Base-by-base conservation (phyloP, 2,113 vertebrate genomes). In the Trogon melanurus region DNA sequence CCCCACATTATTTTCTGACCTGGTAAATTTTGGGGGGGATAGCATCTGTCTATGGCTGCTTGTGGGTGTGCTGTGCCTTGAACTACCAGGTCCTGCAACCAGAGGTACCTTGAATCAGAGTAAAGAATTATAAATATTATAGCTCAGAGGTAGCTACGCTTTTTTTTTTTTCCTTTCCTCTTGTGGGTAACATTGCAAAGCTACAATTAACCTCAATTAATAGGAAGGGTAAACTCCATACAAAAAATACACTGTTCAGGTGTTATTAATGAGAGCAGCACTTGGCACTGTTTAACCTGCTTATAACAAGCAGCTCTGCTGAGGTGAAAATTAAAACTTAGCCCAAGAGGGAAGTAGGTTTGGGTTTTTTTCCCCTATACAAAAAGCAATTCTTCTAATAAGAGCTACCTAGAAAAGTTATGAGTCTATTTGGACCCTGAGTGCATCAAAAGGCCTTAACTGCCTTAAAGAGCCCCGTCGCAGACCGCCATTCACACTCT, bases 181-280 rank as follows among this genome's bases (percentile, higher is more conserved):
- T 70, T 73, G 58, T 83, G 85, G 75, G 53, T 38, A 90, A 75
- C 48, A 85, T 9, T 90, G 85, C 75, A 88, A 86, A 90, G 85
- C 29, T 84, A 88, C 79, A 94, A 80, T 96, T 91, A 95, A 90
- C 56, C 88, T 96, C 74, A 90, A 70, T 96, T 96, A 94, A 88
- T 22, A 89, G 79, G 66, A 91, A 90, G 69, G 51, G 66, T 84
- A 93, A 94, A 88, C 6, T 89, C 82, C n/a, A 62, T 56, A 81
- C 32, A 51, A 66, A 85, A 47, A 89, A 62, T 88, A 79, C 58
- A 60, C 57, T 84, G 69, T 48, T 95, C 64, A 93, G 93, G 83
- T 93, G 79, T 45, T 91, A 71, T 71, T 67, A 91, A 91, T 57
- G 82, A 91, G 85, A 95, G 30, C 88, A 91, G 74, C 76, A 71